These are phyloP conservation scores for Callocephalon fimbriatum DNA, from an alignment of 2,113 vertebrate genomes.

Conservation along the genomic window DNA sequence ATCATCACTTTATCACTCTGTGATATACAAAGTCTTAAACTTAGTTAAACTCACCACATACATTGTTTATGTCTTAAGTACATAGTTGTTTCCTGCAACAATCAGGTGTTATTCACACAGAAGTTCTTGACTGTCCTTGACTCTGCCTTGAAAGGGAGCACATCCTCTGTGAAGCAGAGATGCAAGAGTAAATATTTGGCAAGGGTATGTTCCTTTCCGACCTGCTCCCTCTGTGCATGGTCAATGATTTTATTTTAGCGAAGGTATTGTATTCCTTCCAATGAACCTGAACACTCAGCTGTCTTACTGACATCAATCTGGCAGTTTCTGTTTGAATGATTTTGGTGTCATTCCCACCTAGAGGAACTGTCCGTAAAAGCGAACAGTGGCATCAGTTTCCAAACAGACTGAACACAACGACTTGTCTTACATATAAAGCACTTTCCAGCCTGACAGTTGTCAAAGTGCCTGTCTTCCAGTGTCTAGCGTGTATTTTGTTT, in stretches of 20 bases:
- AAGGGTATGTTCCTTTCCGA: not conserved
- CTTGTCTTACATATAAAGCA: conserved; percentile 24
- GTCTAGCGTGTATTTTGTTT: not conserved
- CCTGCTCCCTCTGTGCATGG: not conserved
- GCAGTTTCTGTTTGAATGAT: not conserved
- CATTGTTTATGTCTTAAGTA: conserved; percentile 75
- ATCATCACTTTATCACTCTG: conserved; percentile 63
- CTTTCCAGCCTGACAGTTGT: not conserved
- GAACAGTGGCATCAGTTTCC: conserved; percentile 6
- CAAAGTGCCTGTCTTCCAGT: not conserved
- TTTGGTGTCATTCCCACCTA: conserved; percentile 6
- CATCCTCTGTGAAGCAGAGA: conserved; percentile 49
- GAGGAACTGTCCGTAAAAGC: conserved; percentile 22
- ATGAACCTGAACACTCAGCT: conserved; percentile 18
- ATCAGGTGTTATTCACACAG: conserved; percentile 74
- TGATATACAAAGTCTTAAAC: conserved; percentile 76
- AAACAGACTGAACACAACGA: not conserved
- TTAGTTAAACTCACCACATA: conserved; percentile 74
- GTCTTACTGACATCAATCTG: conserved; percentile 46
- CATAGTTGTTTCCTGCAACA: conserved; percentile 60
- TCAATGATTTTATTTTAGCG: conserved; percentile 20
- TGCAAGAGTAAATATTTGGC: conserved; percentile 75
- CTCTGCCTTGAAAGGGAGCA: conserved; percentile 72
- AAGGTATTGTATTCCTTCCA: conserved; percentile 13
- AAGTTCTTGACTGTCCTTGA: conserved; percentile 71